phyloP scores from a whole-genome alignment of 2,113 vertebrate genomes.

The Ictidomys tridecemlineatus region DNA sequence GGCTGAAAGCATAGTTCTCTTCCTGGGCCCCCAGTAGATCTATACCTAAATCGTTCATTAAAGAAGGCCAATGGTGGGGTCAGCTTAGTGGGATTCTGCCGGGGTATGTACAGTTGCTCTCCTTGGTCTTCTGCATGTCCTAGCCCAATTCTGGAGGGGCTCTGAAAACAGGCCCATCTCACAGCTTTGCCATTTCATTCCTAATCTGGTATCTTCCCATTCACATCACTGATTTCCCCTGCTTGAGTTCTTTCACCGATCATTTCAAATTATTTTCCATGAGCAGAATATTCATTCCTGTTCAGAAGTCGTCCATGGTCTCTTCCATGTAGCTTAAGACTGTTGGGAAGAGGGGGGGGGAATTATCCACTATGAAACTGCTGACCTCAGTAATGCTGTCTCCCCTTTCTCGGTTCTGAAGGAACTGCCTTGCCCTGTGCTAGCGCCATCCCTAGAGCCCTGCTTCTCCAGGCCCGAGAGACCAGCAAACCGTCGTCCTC shows the following conservation, averaged over 20 bases:
- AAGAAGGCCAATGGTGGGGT: background rate
- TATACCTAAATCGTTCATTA: background rate
- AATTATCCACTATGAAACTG: rapidly evolving
- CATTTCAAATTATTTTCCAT: slow-evolving; percentile 17
- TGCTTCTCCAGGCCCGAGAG: slow-evolving; percentile 97
- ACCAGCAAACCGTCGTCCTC: slow-evolving; percentile 97
- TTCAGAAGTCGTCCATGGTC: background rate
- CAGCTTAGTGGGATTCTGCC: background rate
- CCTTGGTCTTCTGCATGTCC: background rate
- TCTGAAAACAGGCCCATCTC: background rate
- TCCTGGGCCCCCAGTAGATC: background rate
- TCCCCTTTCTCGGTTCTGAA: slow-evolving; percentile 88
- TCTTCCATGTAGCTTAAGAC: background rate
- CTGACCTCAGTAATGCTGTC: slow-evolving; percentile 71
- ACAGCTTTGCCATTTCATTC: background rate
- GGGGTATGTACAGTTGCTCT: background rate
- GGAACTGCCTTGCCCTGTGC: slow-evolving; percentile 97
- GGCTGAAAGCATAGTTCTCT: background rate
- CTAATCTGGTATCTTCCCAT: background rate
- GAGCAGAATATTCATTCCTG: background rate
- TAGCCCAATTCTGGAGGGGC: background rate
- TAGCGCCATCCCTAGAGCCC: slow-evolving; percentile 97
- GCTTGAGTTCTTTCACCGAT: background rate
- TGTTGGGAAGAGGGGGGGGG: background rate
- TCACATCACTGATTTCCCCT: background rate